phyloP scores from a whole-genome alignment of 2,888 invertebrate genomes.

The Dicranocentrus wangi region DNA sequence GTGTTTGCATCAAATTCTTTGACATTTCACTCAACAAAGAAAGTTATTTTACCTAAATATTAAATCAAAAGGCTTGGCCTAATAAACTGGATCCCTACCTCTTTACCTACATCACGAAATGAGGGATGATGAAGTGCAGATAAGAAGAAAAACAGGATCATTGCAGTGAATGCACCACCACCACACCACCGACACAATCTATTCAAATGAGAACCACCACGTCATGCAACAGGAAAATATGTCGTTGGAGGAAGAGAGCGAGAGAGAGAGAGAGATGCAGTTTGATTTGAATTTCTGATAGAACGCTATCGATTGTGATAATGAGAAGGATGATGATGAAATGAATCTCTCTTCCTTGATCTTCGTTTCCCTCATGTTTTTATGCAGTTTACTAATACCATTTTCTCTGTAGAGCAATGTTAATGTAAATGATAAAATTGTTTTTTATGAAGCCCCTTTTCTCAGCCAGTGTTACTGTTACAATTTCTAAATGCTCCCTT shows the following conservation, averaged over 20 bases:
- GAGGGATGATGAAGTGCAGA: background rate
- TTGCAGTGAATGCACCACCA: background rate
- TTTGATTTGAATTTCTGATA: slow-evolving; percentile 11
- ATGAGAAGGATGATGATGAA: background rate
- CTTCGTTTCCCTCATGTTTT: no score
- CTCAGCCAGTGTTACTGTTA: no score
- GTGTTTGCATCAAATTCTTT: slow-evolving; percentile 3
- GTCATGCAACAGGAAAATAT: background rate
- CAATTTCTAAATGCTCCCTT: no score
- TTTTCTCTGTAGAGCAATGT: no score
- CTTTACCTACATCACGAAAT: slow-evolving; percentile 3
- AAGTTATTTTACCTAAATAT: background rate
- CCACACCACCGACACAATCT: no score
- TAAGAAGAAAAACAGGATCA: background rate
- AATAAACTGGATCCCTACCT: background rate
- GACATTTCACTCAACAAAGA: background rate
- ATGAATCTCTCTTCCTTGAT: no score
- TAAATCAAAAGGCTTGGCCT: background rate
- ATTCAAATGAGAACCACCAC: no score
- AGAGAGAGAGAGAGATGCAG: no score
- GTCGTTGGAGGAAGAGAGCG: background rate
- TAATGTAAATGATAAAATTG: no score
- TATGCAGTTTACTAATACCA: no score
- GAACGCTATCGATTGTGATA: background rate
- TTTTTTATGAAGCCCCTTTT: no score